phyloP scores from a whole-genome alignment of 2,888 invertebrate species.

The Melikaiella ostensackeni region DNA sequence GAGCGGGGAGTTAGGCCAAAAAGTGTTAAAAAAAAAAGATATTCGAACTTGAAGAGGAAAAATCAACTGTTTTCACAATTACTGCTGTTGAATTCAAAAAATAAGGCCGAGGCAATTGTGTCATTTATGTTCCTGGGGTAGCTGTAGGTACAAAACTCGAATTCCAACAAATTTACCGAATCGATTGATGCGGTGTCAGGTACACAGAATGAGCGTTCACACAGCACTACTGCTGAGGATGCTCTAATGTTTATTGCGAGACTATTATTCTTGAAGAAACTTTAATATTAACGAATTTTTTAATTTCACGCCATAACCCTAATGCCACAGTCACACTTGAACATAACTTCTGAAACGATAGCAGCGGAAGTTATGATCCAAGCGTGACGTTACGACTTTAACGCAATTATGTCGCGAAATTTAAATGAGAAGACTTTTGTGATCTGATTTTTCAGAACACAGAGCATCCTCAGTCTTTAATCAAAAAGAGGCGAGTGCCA shows the following conservation, averaged over 20 bases:
- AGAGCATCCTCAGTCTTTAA: slow-evolving; percentile 25
- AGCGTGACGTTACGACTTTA: too few relatives aligned
- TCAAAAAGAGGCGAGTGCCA: slow-evolving; percentile 32
- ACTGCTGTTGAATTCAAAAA: slow-evolving; percentile 37
- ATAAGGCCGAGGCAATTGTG: slow-evolving; percentile 58
- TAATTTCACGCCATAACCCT: too few relatives aligned
- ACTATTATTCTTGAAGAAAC: neutral
- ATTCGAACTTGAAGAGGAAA: slow-evolving; percentile 5
- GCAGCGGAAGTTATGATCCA: too few relatives aligned
- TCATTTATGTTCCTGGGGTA: slow-evolving; percentile 49
- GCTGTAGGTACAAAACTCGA: slow-evolving; percentile 46
- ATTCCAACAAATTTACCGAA: slow-evolving; percentile 57
- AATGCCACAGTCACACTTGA: too few relatives aligned
- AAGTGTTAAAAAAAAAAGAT: slow-evolving; percentile 33
- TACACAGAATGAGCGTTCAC: slow-evolving; percentile 66
- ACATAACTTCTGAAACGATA: too few relatives aligned
- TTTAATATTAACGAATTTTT: neutral
- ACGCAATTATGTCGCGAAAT: too few relatives aligned
- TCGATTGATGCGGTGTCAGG: slow-evolving; percentile 68
- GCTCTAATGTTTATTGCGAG: neutral
- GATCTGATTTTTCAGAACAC: neutral
- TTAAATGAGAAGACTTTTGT: neutral
- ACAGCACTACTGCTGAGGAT: slow-evolving; percentile 48
- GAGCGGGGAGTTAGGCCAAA: slow-evolving; percentile 74
- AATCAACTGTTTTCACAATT: slow-evolving; percentile 8